phyloP scores from a whole-genome alignment of 2,888 invertebrate species.

The Sphecodes monilicornis region DNA sequence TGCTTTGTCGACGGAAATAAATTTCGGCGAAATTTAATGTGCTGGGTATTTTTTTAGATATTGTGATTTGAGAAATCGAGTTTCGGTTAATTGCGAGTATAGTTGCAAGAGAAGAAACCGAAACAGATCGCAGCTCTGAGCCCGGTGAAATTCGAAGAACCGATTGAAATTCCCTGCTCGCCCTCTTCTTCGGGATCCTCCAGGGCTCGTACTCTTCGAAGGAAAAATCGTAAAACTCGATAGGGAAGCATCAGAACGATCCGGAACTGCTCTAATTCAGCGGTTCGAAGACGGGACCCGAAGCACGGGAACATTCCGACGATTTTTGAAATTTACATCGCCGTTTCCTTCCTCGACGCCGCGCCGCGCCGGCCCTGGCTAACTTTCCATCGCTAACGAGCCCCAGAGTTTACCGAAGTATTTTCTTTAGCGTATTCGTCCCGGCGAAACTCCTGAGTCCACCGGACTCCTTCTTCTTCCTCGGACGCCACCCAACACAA shows the following conservation, averaged over 20 bases:
- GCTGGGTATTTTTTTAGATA: no score
- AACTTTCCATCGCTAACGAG: conserved; percentile 49
- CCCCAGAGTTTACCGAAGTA: conserved; percentile 59
- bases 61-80: no score
- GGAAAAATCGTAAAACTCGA: neutral
- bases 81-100: neutral
- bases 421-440: conserved; percentile 46
- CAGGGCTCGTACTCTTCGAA: neutral
- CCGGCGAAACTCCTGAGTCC: conserved; percentile 42
- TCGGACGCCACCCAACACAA: conserved; percentile 26
- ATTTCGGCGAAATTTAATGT: no score
- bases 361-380: neutral
- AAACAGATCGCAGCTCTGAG: neutral
- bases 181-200: neutral
- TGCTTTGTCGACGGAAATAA: no score
- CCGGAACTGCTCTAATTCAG: neutral
- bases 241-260: neutral
- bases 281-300: neutral
- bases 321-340: conserved; percentile 56
- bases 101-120: neutral
- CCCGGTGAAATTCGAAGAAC: neutral
- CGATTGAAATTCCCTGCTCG: conserved; percentile 2
- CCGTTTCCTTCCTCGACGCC: conserved; percentile 9
- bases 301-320: conserved; percentile 8
- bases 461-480: neutral